A percentile compares a stretch with the other conserved stretches of the same genome.
phyloP scores from a whole-genome alignment of 2,113 vertebrate species.

The Leptocoma aspasia region DNA sequence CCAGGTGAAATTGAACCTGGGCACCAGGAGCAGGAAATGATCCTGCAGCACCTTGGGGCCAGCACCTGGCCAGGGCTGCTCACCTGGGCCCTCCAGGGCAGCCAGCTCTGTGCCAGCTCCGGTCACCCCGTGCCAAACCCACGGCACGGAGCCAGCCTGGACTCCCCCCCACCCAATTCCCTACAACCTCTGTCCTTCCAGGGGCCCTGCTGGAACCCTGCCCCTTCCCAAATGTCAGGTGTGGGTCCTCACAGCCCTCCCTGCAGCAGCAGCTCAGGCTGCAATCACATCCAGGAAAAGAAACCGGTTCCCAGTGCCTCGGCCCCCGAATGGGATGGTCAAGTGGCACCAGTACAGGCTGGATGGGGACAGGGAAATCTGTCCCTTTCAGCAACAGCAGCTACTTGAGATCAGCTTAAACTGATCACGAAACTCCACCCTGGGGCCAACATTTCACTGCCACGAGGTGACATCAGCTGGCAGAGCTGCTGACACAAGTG shows the following conservation, averaged over 20 bases:
- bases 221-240: accelerated
- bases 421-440: background rate
- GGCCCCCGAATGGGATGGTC: background rate
- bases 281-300: accelerated
- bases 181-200: background rate
- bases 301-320: background rate
- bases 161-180: accelerated
- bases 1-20: background rate
- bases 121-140: background rate
- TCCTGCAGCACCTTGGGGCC: background rate
- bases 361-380: background rate
- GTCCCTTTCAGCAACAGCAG: background rate
- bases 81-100: background rate
- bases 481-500: background rate
- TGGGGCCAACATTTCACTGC: background rate
- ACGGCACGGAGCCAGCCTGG: accelerated
- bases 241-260: accelerated
- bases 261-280: background rate
- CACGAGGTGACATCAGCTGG: background rate
- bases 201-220: background rate
- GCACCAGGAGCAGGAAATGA: background rate
- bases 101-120: background rate
- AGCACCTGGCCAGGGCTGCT: background rate
- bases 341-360: background rate
- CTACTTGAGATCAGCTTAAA: background rate